Evolutionary conservation across 2,888 invertebrate species (phyloP).

Genomic region (Mesorhabditis belari): DNA sequence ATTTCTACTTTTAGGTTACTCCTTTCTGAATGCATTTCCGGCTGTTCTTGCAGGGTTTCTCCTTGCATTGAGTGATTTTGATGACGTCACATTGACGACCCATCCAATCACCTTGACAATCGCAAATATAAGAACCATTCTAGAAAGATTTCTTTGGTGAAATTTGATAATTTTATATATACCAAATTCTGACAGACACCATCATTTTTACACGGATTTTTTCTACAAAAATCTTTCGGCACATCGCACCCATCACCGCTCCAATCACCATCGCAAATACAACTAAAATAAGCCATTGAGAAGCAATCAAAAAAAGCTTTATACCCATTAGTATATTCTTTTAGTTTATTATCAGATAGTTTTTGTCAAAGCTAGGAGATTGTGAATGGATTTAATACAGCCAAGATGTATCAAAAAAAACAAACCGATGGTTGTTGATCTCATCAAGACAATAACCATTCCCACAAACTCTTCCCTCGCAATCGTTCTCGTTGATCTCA

Average conservation of each 20-base stretch:
- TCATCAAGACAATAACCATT: conserved; percentile 30
- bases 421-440: conserved; percentile 19
- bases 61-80: conserved; percentile 8
- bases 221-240: conserved; percentile 24
- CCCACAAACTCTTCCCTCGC: conserved; percentile 14
- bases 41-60: conserved; percentile 21
- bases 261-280: conserved; percentile 35
- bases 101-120: conserved; percentile 28
- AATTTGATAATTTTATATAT: background rate
- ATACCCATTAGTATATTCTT: no score
- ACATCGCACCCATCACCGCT: conserved; percentile 26
- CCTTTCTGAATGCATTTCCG: conserved; percentile 5
- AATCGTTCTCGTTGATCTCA: conserved; percentile 34
- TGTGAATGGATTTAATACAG: background rate
- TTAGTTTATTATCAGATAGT: no score
- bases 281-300: no score
- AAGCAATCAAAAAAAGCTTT: no score
- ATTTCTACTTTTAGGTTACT: background rate
- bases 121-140: conserved; percentile 23
- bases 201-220: conserved; percentile 27
- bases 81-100: conserved; percentile 33
- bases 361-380: background rate
- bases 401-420: background rate
- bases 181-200: conserved; percentile 20
- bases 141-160: background rate